Evolutionary conservation across 2,113 vertebrate species (phyloP), one percentile per base, ranked within the genome.

Genomic region (Chinchilla lanigera): DNA sequence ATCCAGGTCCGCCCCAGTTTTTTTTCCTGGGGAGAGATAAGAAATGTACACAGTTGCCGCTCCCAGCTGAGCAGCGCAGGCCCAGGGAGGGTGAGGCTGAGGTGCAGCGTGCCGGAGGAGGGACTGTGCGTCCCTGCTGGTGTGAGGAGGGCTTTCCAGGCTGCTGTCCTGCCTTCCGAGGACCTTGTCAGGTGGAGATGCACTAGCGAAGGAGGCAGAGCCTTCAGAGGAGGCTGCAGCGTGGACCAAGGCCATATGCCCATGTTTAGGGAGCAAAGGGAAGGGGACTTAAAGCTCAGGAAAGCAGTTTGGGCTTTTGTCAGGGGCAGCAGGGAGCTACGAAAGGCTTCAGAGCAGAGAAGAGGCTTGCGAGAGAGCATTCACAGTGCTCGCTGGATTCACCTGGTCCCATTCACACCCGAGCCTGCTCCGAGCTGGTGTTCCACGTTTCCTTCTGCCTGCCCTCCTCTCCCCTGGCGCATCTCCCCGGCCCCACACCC

Each of bases 21-120:
- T 85, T 60, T 63, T 65, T 86, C 77, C 52, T 3, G 20, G 12
- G 93, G 75, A 54, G 33, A 89, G 93, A 95, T 88, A 94, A 94
- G 97, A 91, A 85, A n/a, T 82, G 89, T 89, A 69, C 90, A 75
- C 52, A 65, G 80, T 80, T 61, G 93, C 78, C 14, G 90, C 52
- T 96, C 86, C 33, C 20, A 60, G 65, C 13, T 38, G 60, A n/a
- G 78, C 84, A 89, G 61, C 56, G 0, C 47, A 50, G 16, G n/a
- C 35, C 11, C 65, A 87, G 67, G 28, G 4, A 24, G 88, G 67
- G 38, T 47, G 9, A 54, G 91, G 77, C 94, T 41, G n/a, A 0
- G 73, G 22, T 11, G 24, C 26, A 24, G 50, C 38, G 22, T 20
- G 30, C 47, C 30, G 26, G 38, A 81, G 86, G 82, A 61, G 41